Evolutionary conservation across 92 coral and sea anemone species (phyloP), one percentile per base, ranked within the genome.

Genomic region (Porites evermanni): DNA sequence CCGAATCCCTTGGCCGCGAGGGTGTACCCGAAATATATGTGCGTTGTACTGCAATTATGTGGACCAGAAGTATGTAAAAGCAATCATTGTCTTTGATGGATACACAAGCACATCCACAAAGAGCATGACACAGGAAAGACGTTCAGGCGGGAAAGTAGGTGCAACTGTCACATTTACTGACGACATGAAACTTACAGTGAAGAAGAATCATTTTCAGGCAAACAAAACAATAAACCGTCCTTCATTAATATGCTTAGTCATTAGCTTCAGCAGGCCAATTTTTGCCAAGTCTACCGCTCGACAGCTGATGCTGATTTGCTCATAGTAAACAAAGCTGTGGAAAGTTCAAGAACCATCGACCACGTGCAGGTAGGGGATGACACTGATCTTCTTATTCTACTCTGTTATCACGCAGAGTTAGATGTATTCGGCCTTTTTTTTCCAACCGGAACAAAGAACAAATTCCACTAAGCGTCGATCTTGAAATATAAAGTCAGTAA

Each of bases 131-230:
- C 89, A 87, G 24, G 47, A 70, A 82, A 91, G 82, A 68, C 80
- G 86, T 14, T 12, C 83, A 7, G 89, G 24, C 26, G 89, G 83
- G 17, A 59, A 71, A 79, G 64, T 70, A 2, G 88, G 70, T 13
- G 29, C 93, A 65, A 67, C 92, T 6, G 92, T 91, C 14, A 75
- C 53, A 10, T 75, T 84, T 53, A 12, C 59, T 2, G 32, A 18
- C 18, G 84, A 88, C 13, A 88, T 80, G 91, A 81, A 53, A 53
- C 51, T 81, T 10, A 87, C 78, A 32, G 60, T 86, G 89, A 92
- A 92, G 69, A 89, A 86, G 56, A 87, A 92, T 56, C 74, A 68
- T 2, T 92, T 89, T 56, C 63, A 86, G 47, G 38, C 89, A 0
- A 87, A 90, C 67, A 12, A 73, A 29, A 70, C 67, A 90, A 80